Conservation (phyloP, 1,140 invertebrate genomes). For the Portunus trituberculatus region DNA sequence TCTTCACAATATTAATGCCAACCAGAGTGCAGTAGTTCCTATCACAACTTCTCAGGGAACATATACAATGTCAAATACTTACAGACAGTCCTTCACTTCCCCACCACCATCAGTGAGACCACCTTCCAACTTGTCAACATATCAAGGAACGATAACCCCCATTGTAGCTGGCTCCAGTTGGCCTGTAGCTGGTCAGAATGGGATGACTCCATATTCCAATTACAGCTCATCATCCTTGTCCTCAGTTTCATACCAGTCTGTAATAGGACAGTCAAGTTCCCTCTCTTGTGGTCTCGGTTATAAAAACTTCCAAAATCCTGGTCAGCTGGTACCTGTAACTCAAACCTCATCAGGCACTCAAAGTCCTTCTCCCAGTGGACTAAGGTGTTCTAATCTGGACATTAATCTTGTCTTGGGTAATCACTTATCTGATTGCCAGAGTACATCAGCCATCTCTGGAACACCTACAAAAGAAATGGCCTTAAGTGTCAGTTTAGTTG, state of each 20-base stretch:
- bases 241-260: slow-evolving; percentile 49
- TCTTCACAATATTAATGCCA: slow-evolving; percentile 73
- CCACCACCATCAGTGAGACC: slow-evolving; percentile 60
- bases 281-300: slow-evolving; percentile 17
- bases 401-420: slow-evolving; percentile 53
- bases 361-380: slow-evolving; percentile 50
- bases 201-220: slow-evolving; percentile 44
- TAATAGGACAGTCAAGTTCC: slow-evolving; percentile 19
- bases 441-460: slow-evolving; percentile 46
- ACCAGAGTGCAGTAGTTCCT: slow-evolving; percentile 71
- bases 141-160: slow-evolving; percentile 50
- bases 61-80: slow-evolving; percentile 50
- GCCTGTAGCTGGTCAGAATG: slow-evolving; percentile 53
- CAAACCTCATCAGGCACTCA: slow-evolving; percentile 28
- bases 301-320: slow-evolving; percentile 27
- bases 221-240: slow-evolving; percentile 30
- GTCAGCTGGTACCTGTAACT: slow-evolving; percentile 53
- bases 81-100: slow-evolving; percentile 61
- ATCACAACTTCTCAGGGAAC: slow-evolving; percentile 62
- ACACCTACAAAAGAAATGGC: slow-evolving; percentile 10
- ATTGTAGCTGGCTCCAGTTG: slow-evolving; percentile 32
- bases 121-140: slow-evolving; percentile 67
- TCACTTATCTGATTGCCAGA: slow-evolving; percentile 60
- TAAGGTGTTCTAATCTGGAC: slow-evolving; percentile 68
- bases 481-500: slow-evolving; percentile 18